Base-by-base conservation (phyloP, 1,140 invertebrate genomes). In the Cyphomyrmex costatus region DNA sequence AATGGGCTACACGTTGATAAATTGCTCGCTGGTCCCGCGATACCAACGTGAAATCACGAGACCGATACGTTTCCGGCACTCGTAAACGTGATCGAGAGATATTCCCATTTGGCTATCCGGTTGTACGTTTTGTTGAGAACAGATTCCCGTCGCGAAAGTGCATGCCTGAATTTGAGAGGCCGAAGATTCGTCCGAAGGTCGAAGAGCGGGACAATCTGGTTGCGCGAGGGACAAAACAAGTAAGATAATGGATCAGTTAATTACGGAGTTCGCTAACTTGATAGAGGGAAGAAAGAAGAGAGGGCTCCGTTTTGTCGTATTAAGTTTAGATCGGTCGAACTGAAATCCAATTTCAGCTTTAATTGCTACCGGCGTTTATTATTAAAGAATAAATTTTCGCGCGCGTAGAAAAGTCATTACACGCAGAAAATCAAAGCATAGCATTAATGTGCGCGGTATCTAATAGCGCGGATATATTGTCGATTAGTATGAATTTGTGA, bases 181-280 rank as follows among this genome's bases (percentile, higher is more conserved):
- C 21, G 49, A 56, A 49, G 19, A 24, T 27, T 0, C 30, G 49
- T 19, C 5, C 21, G 16, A 33, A 71, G 46, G 63, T 16, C 36
- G 33, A 63, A 49, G 12, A 51, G 19, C 61, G 46, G 79, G 78
- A 85, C 74, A 65, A 66, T 42, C 73, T 7, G 27, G 12, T n/a
- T 42, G 36, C 27, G 42, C 36, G 30, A 53, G 16, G n/a, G 30
- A 42, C 58, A 58, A 27, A 79, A 61, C 36, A 79, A 51, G 16
- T 78, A 65, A 78, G 73, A 85, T 85, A 85, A 85, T 79, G 66
- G 30, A 78, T 85, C 46, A 66, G 60, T 85, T 85, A 85, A 85
- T 85, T 85, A 85, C 6, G 36, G 51, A 85, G 83, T 85, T 85
- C 1, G 60, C 83, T 51, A 79, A 74, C 53, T 83, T 42, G 56